Percentiles rank a stretch among this genome's conserved stretches.
Conservation (phyloP, 2,888 invertebrate species). For the Stenichneumon culpator region DNA sequence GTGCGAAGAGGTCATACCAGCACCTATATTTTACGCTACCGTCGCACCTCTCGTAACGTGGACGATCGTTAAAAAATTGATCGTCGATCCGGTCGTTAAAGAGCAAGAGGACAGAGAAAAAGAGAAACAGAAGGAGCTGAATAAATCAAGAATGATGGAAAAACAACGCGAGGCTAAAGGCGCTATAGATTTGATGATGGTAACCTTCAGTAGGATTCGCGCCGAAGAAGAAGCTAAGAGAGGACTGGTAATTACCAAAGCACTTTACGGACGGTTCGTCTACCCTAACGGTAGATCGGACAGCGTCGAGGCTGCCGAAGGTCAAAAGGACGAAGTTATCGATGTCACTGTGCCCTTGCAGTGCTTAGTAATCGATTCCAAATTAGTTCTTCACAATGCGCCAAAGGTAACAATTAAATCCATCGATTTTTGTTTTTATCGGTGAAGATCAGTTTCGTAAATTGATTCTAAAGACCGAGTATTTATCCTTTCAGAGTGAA, state of each 20-base stretch:
- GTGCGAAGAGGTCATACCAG: slow-evolving; percentile 95
- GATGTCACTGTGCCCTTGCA: slow-evolving; percentile 98
- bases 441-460: background rate
- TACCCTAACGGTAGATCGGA: slow-evolving; percentile 76
- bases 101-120: slow-evolving; percentile 92
- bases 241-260: slow-evolving; percentile 95
- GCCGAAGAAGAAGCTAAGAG: slow-evolving; percentile 93
- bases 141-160: slow-evolving; percentile 91
- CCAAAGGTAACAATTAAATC: slow-evolving; percentile 89
- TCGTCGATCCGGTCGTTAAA: slow-evolving; percentile 93
- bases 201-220: slow-evolving; percentile 93
- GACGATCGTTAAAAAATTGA: slow-evolving; percentile 92
- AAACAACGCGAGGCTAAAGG: slow-evolving; percentile 94
- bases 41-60: slow-evolving; percentile 94
- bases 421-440: background rate
- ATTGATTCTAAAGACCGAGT: background rate
- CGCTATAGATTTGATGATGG: slow-evolving; percentile 96
- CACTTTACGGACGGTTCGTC: slow-evolving; percentile 91
- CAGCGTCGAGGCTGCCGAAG: slow-evolving; percentile 76
- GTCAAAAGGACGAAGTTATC: slow-evolving; percentile 87
- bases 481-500: slow-evolving; percentile 90
- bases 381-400: slow-evolving; percentile 93
- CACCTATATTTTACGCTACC: slow-evolving; percentile 97
- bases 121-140: slow-evolving; percentile 93
- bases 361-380: slow-evolving; percentile 96